phyloP scores from a whole-genome alignment of 2,797 vertebrate genomes.

The Thripadectes ignobilis region DNA sequence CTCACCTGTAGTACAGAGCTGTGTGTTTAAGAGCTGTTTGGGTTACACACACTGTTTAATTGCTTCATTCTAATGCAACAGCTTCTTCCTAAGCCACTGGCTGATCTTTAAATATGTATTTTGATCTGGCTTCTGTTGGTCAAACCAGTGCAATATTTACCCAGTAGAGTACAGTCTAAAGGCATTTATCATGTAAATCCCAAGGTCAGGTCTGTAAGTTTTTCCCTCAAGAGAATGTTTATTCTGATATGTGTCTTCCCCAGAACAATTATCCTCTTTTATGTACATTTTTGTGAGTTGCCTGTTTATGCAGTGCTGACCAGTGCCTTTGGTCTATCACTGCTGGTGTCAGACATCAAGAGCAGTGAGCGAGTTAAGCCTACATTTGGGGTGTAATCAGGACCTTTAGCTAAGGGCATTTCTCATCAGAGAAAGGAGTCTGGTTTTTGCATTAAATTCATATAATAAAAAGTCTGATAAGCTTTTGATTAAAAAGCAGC shows the following conservation, averaged over 20 bases:
- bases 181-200: slow-evolving; percentile 9
- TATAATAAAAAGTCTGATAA: background rate
- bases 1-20: background rate
- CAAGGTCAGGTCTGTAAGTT: background rate
- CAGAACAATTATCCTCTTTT: background rate
- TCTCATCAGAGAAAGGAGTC: background rate
- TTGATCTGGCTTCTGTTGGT: background rate
- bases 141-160: background rate
- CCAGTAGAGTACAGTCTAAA: background rate
- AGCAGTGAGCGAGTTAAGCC: background rate
- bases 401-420: background rate
- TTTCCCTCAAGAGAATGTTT: background rate
- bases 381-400: background rate
- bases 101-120: background rate
- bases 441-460: background rate
- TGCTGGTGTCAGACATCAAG: background rate
- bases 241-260: background rate
- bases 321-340: background rate
- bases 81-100: background rate
- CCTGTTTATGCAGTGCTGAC: background rate
- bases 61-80: background rate
- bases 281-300: background rate
- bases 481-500: background rate
- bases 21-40: background rate
- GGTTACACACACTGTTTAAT: background rate